phyloP scores from a whole-genome alignment of 2,797 vertebrate species.

The Salmo trutta region DNA sequence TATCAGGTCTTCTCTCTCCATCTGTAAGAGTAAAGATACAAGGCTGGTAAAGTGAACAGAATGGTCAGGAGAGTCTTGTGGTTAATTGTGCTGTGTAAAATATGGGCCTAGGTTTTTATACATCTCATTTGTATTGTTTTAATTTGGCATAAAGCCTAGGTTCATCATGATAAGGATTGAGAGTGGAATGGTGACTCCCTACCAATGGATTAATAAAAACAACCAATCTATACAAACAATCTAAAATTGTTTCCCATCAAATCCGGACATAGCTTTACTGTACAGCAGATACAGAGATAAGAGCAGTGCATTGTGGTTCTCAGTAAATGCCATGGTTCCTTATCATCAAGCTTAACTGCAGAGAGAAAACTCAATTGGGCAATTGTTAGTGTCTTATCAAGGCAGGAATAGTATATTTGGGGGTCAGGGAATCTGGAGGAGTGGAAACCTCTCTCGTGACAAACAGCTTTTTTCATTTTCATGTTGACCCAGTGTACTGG shows the following conservation, averaged over 20 bases:
- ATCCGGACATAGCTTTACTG: not conserved
- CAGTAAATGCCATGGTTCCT: constrained; percentile 64
- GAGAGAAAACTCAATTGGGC: constrained; percentile 65
- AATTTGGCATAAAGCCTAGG: not conserved
- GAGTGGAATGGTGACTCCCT: not conserved
- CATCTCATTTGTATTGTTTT: not conserved
- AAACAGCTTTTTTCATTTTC: not conserved
- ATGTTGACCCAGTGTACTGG: constrained; percentile 27
- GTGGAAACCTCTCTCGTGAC: constrained; percentile 27
- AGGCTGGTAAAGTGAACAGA: not conserved
- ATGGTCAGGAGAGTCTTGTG: not conserved
- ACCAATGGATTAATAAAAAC: constrained; percentile 1
- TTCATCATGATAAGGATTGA: not conserved
- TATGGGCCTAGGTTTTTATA: not conserved
- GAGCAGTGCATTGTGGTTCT: constrained; percentile 32
- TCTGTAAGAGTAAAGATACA: not conserved
- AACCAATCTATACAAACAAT: not conserved
- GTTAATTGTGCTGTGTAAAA: not conserved
- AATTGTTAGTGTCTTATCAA: constrained; percentile 18
- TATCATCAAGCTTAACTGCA: constrained; percentile 59
- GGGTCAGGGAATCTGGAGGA: constrained; percentile 34
- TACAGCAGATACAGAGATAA: constrained; percentile 41
- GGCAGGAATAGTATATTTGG: constrained; percentile 23
- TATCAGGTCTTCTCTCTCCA: not conserved
- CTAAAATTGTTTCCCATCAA: not conserved